Evolutionary conservation across 2,888 invertebrate genomes (phyloP), one percentile per base, ranked within the genome.

Genomic region (Petrolisthes manimaculis): DNA sequence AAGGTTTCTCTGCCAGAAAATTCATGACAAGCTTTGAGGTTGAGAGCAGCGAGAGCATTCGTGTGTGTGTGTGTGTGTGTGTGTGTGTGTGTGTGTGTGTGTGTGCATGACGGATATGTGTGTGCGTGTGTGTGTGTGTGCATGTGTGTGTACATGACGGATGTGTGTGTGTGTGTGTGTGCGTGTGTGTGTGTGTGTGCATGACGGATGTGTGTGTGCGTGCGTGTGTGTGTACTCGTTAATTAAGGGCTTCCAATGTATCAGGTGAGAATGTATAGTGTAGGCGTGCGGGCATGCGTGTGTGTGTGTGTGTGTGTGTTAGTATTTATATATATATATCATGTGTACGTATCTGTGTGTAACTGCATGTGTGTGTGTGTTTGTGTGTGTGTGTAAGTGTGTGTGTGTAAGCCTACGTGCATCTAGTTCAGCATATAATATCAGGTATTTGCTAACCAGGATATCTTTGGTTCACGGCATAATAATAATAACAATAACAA

Each of bases 101-200:
- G 61, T 71, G 9, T 71, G 18, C n/a, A 18, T 18, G 37, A 37
- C 37, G 37, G 37, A 37, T 12, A 4, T 21, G 71, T 12, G 71
- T 21, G 71, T 71, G 71, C 71, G 71, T 71, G 71, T 71, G 71
- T n/a, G 21, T 71, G 71, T n/a, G 71, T 71, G 21, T 14, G 18
- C 1, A 3, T 61, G 61, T 61, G 61, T 61, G 61, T 61, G 61
- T 1, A 3, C 18, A 18, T 9, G 61, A 18, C 18, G 61, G 61
- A 61, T 61, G 18, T 61, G 61, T 61, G 18, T 61, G 61, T 61
- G 61, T 12, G 18, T 61, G 9, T 61, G 61, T 61, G 8, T 14
- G 6, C 14, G 61, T 61, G 61, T 61, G 61, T 61, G 61, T 61
- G 61, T 61, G 61, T 61, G 61, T 61, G 6, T 6, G 61, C 6